These are phyloP conservation scores for Smittia aterrima DNA, from an alignment of 2,888 invertebrate genomes.

Conservation along the genomic window DNA sequence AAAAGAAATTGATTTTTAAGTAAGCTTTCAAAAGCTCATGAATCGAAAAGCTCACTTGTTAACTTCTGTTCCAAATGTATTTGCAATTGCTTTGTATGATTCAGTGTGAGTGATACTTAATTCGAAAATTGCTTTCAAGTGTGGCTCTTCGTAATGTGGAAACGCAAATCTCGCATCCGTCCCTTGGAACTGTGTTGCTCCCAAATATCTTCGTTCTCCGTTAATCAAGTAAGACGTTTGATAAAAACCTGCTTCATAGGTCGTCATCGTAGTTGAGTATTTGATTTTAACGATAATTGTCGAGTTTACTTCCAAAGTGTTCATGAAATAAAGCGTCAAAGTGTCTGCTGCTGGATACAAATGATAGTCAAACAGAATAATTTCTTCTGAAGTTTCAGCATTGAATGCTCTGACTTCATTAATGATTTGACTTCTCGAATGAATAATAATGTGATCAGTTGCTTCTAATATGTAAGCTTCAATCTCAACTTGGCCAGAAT, in stretches of 20 bases:
- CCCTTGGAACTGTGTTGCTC: slow-evolving; percentile 33
- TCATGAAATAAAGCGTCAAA: slow-evolving; percentile 7
- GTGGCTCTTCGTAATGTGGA: slow-evolving; percentile 33
- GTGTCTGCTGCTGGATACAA: background rate
- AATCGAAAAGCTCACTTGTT: slow-evolving; percentile 8
- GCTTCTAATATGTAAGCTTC: slow-evolving; percentile 54
- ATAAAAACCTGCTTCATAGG: background rate
- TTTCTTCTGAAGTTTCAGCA: background rate
- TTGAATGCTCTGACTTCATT: background rate
- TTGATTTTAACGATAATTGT: background rate
- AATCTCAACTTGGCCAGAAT: slow-evolving; percentile 60
- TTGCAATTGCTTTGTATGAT: slow-evolving; percentile 12
- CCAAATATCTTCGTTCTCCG: background rate
- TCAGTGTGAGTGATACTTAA: background rate
- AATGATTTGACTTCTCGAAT: slow-evolving; percentile 20
- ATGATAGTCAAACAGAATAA: background rate
- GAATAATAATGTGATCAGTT: slow-evolving; percentile 1
- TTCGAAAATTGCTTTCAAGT: slow-evolving; percentile 3
- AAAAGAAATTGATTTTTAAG: background rate
- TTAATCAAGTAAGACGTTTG: slow-evolving; percentile 4
- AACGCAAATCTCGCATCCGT: slow-evolving; percentile 24
- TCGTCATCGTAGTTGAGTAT: background rate
- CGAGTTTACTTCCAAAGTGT: background rate
- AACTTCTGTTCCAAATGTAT: background rate
- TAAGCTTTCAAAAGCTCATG: background rate